Conservation (phyloP, 2,113 vertebrate species). For the Kobus ellipsiprymnus region DNA sequence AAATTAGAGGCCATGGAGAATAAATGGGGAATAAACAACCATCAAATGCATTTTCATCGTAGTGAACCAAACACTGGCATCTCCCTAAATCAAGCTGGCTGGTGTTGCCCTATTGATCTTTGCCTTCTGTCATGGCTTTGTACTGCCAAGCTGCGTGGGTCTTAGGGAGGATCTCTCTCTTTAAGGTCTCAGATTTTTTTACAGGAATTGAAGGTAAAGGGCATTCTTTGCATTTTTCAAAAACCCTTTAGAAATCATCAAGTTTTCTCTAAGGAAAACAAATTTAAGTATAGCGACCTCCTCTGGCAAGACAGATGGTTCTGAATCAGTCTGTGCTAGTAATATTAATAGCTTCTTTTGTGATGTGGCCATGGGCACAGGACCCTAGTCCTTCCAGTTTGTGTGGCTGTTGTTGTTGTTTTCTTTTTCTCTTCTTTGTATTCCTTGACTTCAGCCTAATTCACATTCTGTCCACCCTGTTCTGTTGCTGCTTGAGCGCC, state of each 20-base stretch:
- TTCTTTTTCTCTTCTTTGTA: neutral
- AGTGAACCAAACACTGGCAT: neutral
- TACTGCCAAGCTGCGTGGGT: neutral
- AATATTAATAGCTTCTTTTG: neutral
- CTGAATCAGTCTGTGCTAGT: neutral
- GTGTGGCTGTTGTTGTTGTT: neutral
- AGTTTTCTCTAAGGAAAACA: neutral
- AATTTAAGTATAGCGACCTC: neutral
- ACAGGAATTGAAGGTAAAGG: neutral
- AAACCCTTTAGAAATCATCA: neutral
- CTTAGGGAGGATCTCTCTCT: neutral
- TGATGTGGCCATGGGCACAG: neutral
- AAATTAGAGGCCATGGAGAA: neutral
- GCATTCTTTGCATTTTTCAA: neutral
- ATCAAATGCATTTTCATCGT: neutral
- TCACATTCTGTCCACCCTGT: constrained; percentile 70
- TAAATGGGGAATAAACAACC: neutral
- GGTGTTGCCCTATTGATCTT: neutral
- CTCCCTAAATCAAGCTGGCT: neutral
- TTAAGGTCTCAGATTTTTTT: neutral
- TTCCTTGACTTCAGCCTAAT: constrained; percentile 65
- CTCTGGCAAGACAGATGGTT: neutral
- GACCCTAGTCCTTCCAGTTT: neutral
- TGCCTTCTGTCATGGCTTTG: neutral
- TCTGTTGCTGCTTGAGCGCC: constrained; percentile 72